phyloP scores from a whole-genome alignment of 2,888 invertebrate genomes.

The Tanypteryx hageni region DNA sequence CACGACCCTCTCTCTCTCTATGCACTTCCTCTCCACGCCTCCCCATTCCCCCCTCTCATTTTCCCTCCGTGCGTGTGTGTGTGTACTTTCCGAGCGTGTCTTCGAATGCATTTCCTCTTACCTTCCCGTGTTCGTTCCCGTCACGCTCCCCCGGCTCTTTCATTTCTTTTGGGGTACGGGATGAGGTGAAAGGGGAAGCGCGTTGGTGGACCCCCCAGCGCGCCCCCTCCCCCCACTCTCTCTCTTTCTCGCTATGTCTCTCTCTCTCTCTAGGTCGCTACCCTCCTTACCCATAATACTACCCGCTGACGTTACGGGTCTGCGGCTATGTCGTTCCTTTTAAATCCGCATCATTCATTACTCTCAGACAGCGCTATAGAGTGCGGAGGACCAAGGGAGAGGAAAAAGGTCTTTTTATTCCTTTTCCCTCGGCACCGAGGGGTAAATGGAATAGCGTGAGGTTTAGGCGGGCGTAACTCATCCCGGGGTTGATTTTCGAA shows the following conservation, averaged over 20 bases:
- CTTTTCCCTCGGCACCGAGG: neutral
- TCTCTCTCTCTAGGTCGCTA: neutral
- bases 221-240: too few species aligned
- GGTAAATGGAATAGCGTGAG: neutral
- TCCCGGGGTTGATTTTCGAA: constrained; percentile 3
- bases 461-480: neutral
- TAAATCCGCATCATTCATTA: constrained; percentile 20
- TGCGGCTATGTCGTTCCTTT: constrained; percentile 27
- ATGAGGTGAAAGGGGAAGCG: too few species aligned
- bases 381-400: neutral
- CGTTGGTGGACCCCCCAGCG: neutral
- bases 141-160: constrained; percentile 20
- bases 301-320: constrained; percentile 12
- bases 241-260: too few species aligned
- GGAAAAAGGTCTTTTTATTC: neutral
- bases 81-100: constrained; percentile 29
- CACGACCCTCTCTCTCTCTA: neutral
- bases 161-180: neutral
- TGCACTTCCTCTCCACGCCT: neutral
- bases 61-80: neutral
- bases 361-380: constrained; percentile 20
- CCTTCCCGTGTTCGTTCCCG: constrained; percentile 28
- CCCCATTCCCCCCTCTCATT: neutral
- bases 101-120: constrained; percentile 42
- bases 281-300: constrained; percentile 11